These are phyloP conservation scores for Drosophila helvetica DNA, from an alignment of 2,888 invertebrate genomes.

Conservation along the genomic window DNA sequence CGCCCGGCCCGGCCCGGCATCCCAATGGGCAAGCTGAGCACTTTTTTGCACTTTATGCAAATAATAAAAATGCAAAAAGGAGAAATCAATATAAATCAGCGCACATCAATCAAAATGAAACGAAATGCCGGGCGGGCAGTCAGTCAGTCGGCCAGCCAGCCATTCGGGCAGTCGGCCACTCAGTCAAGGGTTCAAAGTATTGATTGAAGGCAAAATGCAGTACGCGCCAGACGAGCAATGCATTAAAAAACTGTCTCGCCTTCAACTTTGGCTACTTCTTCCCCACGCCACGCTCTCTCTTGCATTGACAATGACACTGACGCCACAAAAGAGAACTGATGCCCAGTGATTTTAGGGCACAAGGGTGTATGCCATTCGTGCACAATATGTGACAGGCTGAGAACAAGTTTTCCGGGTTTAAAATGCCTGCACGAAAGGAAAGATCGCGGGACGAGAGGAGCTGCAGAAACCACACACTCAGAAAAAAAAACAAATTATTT, in stretches of 20 bases:
- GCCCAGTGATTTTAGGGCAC: neutral
- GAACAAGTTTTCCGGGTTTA: neutral
- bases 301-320: conserved; percentile 76
- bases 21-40: conserved; percentile 14
- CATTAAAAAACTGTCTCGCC: conserved; percentile 59
- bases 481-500: too few relatives aligned
- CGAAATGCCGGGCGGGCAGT: conserved; percentile 26
- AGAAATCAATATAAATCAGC: conserved; percentile 36
- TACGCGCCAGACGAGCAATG: conserved; percentile 50
- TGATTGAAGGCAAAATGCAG: conserved; percentile 63
- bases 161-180: conserved; percentile 33
- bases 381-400: neutral
- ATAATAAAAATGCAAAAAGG: conserved; percentile 36
- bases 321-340: conserved; percentile 28
- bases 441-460: too few relatives aligned
- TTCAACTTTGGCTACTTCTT: neutral
- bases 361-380: neutral
- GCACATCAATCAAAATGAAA: conserved; percentile 56
- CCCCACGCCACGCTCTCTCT: neutral
- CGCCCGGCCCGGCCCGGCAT: neutral
- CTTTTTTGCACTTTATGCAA: conserved; percentile 65
- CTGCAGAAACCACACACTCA: too few relatives aligned
- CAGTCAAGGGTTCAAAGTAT: conserved; percentile 61
- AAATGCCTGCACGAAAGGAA: too few relatives aligned
- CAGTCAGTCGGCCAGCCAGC: conserved; percentile 25